Evolutionary conservation across 2,888 invertebrate genomes (phyloP), one percentile per base, ranked within the genome.

Genomic region (Tigriopus californicus): DNA sequence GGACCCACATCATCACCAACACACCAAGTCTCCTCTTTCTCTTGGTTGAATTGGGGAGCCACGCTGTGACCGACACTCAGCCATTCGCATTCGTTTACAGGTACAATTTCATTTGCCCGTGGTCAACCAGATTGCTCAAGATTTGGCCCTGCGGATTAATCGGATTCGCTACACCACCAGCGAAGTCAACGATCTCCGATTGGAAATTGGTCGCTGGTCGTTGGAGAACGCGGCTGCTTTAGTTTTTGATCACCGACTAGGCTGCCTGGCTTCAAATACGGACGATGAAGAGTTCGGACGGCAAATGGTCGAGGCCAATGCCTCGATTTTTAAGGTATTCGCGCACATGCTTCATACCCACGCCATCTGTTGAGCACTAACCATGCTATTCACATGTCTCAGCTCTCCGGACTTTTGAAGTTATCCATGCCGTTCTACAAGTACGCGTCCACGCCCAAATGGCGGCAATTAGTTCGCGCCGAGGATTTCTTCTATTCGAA

Each of bases 351-450:
- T 71, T 63, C 61, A 63, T n/a, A n/a, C n/a, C n/a, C n/a, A n/a
- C n/a, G n/a, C n/a, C n/a, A n/a, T n/a, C n/a, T n/a, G n/a, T n/a
- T n/a, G n/a, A n/a, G n/a, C n/a, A n/a, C n/a, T n/a, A n/a, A n/a
- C n/a, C n/a, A n/a, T n/a, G n/a, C n/a, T n/a, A n/a, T n/a, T n/a
- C n/a, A n/a, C 13, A 66, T 70, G 59, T 69, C 70, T 63, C 61
- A 63, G n/a, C 61, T 67, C 11, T 66, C 70, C 1, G 64, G 66
- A n/a, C 65, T 67, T 24, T 66, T 76, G 46, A 73, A 73, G 63
- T 75, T 76, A 64, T 70, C 72, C 1, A 62, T 75, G 6, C 74
- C 74, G 6, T 61, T 74, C 46, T 74, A 73, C 66, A 71, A 71
- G 60, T 67, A 70, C 48, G 63, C 76, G 41, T 61, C 68, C 1